Evolutionary conservation across 2,113 vertebrate genomes (phyloP), one percentile per base, ranked within the genome.

Genomic region (Willisornis vidua): DNA sequence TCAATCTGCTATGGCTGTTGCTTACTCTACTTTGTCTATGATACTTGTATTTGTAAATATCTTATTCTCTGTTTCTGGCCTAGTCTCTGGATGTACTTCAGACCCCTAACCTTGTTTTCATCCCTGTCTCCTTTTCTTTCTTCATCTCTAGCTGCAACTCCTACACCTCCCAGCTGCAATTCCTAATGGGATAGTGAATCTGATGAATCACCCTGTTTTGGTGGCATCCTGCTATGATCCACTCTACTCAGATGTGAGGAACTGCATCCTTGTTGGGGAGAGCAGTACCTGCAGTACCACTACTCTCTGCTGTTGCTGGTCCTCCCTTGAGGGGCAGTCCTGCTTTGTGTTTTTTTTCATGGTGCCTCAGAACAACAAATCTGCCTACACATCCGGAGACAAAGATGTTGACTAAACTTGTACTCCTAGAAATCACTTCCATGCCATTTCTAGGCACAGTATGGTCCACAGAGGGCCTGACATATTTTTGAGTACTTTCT

Each of bases 291-390:
- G 26, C 16, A 10, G 13, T 57, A 11, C 13, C 70, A 29, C 9
- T 33, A 35, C 10, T 24, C 24, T 77, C 29, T 61, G 24, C 31
- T 74, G 3, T 7, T 18, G 20, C 28, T 45, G 20, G 5, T 31
- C 31, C 39, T 33, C 28, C 14, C 10, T 26, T 1, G 0, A 18
- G 41, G 9, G 59, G 6, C 26, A 55, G 41, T 29, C 18, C 41
- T 73, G 28, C 43, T 74, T 25, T 55, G 54, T 5, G 18, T 65
- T 20, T 73, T 85, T 43, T 59, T 45, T 65, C 54, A 35, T 67
- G 68, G 31, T 57, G 22, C 45, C 73, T 95, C 66, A 77, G 68
- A 95, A 93, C 61, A 90, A 49, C 82, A 87, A 95, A 63, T 14
- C 22, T 73, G 57, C 55, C 49, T 57, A 20, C 23, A 3, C 81